Base-by-base conservation (phyloP, 2,797 vertebrate genomes). In the Myotis daubentonii region DNA sequence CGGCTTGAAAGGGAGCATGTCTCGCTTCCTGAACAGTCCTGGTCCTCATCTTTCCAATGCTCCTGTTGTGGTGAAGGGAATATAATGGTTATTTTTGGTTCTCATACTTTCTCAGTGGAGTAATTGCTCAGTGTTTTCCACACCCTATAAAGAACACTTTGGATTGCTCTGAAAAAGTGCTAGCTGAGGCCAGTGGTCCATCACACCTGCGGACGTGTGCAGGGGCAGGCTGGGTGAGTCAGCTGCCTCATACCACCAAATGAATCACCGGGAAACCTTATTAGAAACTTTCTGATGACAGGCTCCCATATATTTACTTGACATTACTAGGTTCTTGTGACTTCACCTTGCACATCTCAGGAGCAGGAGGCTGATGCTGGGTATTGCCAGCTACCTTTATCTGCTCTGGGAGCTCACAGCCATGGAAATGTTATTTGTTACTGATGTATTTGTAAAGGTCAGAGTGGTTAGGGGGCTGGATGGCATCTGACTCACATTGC, bases 231-330 rank as follows among this genome's bases (percentile, higher is more conserved):
- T 91, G 25, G 85, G 92, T 97, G 91, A 96, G 97, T 98, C 95
- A 97, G 96, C 95, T 86, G 85, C 93, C 71, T 93, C 47, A 94
- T 11, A 30, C 97, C 97, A 97, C 96, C 96, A 94, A 97, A 96
- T 97, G 96, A 97, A 97, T 98, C 96, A 97, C 94, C 96, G 92
- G 92, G 92, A 98, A 98, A 97, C 74, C 91, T 94, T 97, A 98
- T 97, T 98, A 97, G 97, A 91, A 97, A 97, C 96, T 97, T 95
- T 95, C 88, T 93, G 96, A 89, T 97, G 97, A 97, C 96, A 98
- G 96, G n/a, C 15, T 79, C 93, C 97, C 88, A 97, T 98, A 96
- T 94, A 97, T 98, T 98, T 97, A 96, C 93, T 95, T 98, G 97
- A 97, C 85, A 92, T 97, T 93, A 97, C 38, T 44, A 6, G 23